Percentiles rank a stretch among this genome's conserved stretches.
These are phyloP conservation scores for Pyrgilauda ruficollis DNA, from an alignment of 2,113 vertebrate species.

Conservation along the genomic window DNA sequence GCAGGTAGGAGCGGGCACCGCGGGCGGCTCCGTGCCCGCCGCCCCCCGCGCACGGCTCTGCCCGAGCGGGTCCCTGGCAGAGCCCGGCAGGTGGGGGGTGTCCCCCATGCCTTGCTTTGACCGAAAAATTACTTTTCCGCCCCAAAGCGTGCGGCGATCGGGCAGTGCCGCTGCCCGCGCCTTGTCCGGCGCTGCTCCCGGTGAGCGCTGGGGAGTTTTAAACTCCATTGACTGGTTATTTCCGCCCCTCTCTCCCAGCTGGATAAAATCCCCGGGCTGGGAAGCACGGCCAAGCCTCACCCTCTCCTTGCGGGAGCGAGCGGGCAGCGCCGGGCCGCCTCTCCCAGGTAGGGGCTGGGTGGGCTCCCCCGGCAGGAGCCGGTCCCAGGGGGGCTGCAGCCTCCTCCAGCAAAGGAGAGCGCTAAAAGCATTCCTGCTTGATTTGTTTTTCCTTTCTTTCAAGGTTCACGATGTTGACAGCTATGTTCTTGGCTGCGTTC, in stretches of 20 bases:
- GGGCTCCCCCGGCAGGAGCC: neutral
- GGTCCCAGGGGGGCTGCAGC: neutral
- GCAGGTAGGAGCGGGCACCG: slow-evolving; percentile 2
- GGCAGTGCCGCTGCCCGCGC: neutral
- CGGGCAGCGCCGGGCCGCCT: neutral
- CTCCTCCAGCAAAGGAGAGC: neutral
- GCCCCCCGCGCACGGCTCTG: neutral
- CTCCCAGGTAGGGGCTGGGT: slow-evolving; percentile 6
- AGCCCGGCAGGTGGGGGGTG: neutral
- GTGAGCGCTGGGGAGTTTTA: neutral
- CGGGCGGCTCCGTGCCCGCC: neutral
- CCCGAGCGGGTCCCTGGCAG: neutral
- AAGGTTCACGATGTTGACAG: slow-evolving; percentile 85
- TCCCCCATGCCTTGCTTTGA: neutral
- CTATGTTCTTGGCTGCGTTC: slow-evolving; percentile 82
- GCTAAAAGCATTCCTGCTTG: neutral
- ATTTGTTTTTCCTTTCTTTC: slow-evolving; percentile 56
- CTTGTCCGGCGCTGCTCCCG: neutral
- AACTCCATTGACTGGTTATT: neutral
- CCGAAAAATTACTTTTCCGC: neutral
- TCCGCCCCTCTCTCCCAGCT: neutral
- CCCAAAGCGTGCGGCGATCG: neutral
- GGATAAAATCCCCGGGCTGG: neutral
- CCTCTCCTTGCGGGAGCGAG: neutral
- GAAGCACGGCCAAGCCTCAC: neutral